Percentiles rank a stretch among this genome's conserved stretches.
Conservation (phyloP, 1,140 invertebrate species). For the Zaprionus capensis region DNA sequence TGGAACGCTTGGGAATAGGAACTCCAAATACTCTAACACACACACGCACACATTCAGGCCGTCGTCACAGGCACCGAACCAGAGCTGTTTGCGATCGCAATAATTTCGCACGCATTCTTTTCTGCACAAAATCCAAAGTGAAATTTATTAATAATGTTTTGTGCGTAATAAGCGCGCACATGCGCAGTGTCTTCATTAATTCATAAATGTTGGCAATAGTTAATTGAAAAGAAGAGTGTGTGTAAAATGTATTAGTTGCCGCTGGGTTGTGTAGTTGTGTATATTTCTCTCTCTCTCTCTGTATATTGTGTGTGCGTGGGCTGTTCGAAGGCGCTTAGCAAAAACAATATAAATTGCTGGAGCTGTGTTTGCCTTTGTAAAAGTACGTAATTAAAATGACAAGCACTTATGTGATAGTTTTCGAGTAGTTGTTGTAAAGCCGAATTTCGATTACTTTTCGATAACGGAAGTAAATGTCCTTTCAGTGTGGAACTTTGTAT, state of each 20-base stretch:
- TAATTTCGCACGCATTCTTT: slow-evolving; percentile 32
- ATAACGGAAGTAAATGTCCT: slow-evolving; percentile 18
- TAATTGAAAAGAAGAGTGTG: slow-evolving; percentile 1
- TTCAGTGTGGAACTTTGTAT: background rate
- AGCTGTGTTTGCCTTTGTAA: slow-evolving; percentile 1
- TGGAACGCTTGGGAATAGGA: slow-evolving; percentile 51
- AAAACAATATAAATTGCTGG: slow-evolving; percentile 5
- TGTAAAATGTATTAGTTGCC: slow-evolving; percentile 52
- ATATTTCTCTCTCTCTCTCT: slow-evolving; percentile 6
- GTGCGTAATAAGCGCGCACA: background rate
- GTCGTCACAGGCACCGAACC: slow-evolving; percentile 30
- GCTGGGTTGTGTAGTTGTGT: slow-evolving; percentile 28
- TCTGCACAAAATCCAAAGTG: slow-evolving; percentile 5
- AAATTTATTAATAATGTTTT: slow-evolving; percentile 18
- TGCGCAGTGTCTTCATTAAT: slow-evolving; percentile 17
- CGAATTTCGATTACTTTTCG: slow-evolving; percentile 11
- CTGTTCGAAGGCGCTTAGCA: slow-evolving; percentile 29
- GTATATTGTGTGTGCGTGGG: slow-evolving; percentile 28
- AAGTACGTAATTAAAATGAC: slow-evolving; percentile 13
- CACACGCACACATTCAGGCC: slow-evolving; percentile 19
- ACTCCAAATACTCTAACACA: slow-evolving; percentile 22
- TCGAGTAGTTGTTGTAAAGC: background rate
- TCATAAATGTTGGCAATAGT: slow-evolving; percentile 2
- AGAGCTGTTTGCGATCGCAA: slow-evolving; percentile 63
- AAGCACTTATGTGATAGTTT: background rate